Base-by-base conservation (phyloP, 2,888 invertebrate genomes). In the Plebejus anna region DNA sequence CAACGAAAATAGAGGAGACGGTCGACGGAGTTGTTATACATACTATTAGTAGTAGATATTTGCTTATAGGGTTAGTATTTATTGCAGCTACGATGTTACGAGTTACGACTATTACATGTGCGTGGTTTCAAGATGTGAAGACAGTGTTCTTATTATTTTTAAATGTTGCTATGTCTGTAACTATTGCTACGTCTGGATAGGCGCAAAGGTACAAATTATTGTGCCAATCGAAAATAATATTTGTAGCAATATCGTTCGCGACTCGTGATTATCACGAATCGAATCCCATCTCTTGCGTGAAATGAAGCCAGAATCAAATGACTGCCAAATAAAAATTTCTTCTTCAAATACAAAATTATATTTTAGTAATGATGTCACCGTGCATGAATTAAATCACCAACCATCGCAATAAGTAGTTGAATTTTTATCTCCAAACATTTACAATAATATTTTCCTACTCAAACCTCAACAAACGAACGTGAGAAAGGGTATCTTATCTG, bases 251-350 rank as follows among this genome's bases (percentile, higher is more conserved):
- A 2, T 32, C 32, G 32, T 32, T 32, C 47, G 2, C 47, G 9
- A 47, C 9, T 47, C 47, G 9, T 9, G 55, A 16, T 16, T 4
- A 55, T 22, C 42, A 4, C 22, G 42, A 22, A 22, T 22, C 22
- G 22, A 22, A 71, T 71, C 5, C 7, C 38, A 71, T n/a, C 71
- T 71, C 71, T 42, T n/a, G 42, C 71, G 42, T 71, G 71, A 71
- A 71, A 71, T 42, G 7, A 71, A 71, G n/a, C n/a, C 42, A 71
- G n/a, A 42, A 71, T 71, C 28, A 11, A 28, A 4, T 61, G 4
- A 28, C n/a, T 57, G 4, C 16, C n/a, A 22, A 59, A 59, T 55
- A 16, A 55, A 16, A 55, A 55, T 55, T 55, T 55, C 16, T 55
- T 16, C 55, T 16, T 47, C 47, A 9, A 47, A 47, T 11, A 2